Evolutionary conservation across 2,797 vertebrate species (phyloP), one percentile per base, ranked within the genome.

Genomic region (Steatocranus sp.): DNA sequence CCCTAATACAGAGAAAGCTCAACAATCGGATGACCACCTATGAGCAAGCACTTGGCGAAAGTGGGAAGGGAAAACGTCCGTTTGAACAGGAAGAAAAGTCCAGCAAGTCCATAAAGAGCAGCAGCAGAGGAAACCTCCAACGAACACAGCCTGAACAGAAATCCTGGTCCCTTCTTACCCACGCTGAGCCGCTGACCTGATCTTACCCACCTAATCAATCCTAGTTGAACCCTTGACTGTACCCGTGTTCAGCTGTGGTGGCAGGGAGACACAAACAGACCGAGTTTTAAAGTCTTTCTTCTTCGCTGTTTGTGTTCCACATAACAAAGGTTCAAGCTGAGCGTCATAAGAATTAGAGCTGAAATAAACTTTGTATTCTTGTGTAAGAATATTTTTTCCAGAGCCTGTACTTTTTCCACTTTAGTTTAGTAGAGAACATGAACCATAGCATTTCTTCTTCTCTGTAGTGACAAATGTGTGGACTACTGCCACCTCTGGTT

Each of bases 331-430:
- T 38, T 38, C 11, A 14, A 61, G 6, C 18, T 36, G 30, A 61
- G 18, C 17, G 8, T 7, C 20, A 10, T 0, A 25, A 61, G 18
- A 36, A 8, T 61, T 36, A 12, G 30, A 61, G 56, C 30, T 61
- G 56, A 34, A 34, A 11, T 61, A 34, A 61, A 61, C 34, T 66
- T 66, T 25, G 36, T 25, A 25, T 20, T 41, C 63, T 4, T 68
- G 36, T 0, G n/a, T 23, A 66, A 38, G n/a, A 66, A 15, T 15
- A 0, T 9, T 41, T 18, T 63, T 66, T 23, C 38, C 34, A 66
- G 34, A 66, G 34, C n/a, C 36, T 41, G 36, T 0, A 20, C 18
- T 0, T 34, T 36, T 34, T 34, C 30, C 30, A 34, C 10, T 61
- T 61, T 61, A 34, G 17, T 34, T 18, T 1, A 32, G 15, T 10